Conservation (phyloP, 2,797 vertebrate genomes). For the Acipenser transmontanus region DNA sequence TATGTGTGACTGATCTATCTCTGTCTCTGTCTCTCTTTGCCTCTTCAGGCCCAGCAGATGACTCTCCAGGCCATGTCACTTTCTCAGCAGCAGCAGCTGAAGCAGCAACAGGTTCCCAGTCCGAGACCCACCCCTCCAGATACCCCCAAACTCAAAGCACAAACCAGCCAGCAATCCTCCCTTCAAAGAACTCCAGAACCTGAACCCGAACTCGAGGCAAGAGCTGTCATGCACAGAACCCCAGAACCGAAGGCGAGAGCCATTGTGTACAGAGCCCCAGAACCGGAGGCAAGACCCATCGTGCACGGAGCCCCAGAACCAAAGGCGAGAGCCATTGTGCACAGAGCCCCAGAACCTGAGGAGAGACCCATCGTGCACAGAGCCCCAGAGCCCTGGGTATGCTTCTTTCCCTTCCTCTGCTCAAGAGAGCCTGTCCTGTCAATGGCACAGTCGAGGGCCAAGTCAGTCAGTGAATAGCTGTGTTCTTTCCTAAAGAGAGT, state of each 20-base stretch:
- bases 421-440: no score
- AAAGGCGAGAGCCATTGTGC: no score
- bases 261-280: neutral
- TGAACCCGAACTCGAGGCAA: neutral
- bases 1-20: neutral
- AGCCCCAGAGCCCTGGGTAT: no score
- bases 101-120: conserved; percentile 1
- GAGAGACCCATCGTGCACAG: no score
- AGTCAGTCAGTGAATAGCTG: no score
- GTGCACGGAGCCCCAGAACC: no score
- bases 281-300: conserved; percentile 6
- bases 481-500: no score
- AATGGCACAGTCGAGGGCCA: no score
- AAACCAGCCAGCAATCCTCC: conserved; percentile 4
- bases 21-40: neutral
- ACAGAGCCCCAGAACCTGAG: no score
- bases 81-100: conserved; percentile 75
- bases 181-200: neutral
- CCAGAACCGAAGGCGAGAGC: neutral
- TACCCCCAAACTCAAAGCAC: neutral
- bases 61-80: conserved; percentile 83
- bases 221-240: neutral
- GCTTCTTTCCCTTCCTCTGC: no score
- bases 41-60: conserved; percentile 87
- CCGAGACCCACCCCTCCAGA: neutral